Conservation (phyloP, 2,888 invertebrate genomes). For the Atherix ibis region DNA sequence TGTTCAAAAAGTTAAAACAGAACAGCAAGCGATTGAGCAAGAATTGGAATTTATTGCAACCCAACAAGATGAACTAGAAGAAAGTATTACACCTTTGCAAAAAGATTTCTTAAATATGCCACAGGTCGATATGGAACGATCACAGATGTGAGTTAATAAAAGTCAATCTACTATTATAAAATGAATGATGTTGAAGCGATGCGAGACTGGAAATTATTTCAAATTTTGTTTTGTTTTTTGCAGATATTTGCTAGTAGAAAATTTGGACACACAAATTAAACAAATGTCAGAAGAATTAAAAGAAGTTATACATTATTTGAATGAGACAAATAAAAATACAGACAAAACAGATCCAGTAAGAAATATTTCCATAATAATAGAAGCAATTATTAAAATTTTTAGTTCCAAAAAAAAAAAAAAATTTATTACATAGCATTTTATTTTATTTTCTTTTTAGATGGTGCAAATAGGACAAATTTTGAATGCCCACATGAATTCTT, state of each 20-base stretch:
- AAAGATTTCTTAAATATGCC: conserved; percentile 53
- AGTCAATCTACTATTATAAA: no score
- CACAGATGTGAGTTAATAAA: conserved; percentile 71
- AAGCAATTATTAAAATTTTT: conserved; percentile 2
- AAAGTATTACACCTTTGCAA: conserved; percentile 71
- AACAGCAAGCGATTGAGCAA: conserved; percentile 78
- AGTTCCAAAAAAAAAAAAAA: no score
- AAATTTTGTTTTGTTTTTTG: no score
- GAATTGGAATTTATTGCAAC: conserved; percentile 86
- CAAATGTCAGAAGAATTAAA: conserved; percentile 91
- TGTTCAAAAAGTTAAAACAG: conserved; percentile 74
- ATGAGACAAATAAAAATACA: conserved; percentile 69
- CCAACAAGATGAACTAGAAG: conserved; percentile 85
- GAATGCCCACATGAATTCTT: conserved; percentile 90
- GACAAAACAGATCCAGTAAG: conserved; percentile 75
- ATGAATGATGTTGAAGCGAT: no score
- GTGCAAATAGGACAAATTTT: conserved; percentile 85
- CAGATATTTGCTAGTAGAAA: conserved; percentile 76
- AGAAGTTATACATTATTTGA: conserved; percentile 87
- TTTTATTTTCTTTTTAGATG: conserved; percentile 41
- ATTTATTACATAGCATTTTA: conserved; percentile 3
- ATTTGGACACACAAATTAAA: conserved; percentile 78
- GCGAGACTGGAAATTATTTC: no score
- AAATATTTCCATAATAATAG: conserved; percentile 14
- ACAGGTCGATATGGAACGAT: conserved; percentile 72